Evolutionary conservation across 2,797 vertebrate species (phyloP), one percentile per base, ranked within the genome.

Genomic region (Cryptoprocta ferox): DNA sequence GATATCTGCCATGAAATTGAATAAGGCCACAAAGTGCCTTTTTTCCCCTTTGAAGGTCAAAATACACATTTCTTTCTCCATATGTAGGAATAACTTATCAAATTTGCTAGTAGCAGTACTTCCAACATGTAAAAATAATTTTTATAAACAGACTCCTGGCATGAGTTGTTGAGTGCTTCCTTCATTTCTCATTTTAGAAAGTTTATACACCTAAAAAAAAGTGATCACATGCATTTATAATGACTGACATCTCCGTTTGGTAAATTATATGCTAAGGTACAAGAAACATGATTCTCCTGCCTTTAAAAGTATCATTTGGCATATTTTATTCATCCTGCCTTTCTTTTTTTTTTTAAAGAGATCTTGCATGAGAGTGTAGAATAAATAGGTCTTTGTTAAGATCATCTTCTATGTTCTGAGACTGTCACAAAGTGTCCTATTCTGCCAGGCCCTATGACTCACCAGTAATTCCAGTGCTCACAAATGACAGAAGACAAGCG

Each of bases 361-460:
- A 45, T 91, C 59, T 70, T 80, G 32, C 76, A 75, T 76, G 19
- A 35, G 63, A 80, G 15, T 85, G 95, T 56, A 45, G 82, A 91
- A 97, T 82, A 94, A 96, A 85, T 65, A 91, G n/a, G 32, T 42
- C 93, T 79, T 95, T 93, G 66, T 95, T 32, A 56, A 85, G 32
- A 84, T 82, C 42, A 32, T 68, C 42, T 63, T 66, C 87, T 90
- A n/a, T 83, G 90, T 73, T 95, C 73, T 65, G 86, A 81, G 71
- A 30, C 76, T 65, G 26, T 81, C 59, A 88, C 88, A 59, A 24
- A 94, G 18, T 37, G 73, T 93, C 73, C 94, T 61, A 3, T 50
- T 59, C 63, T 24, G 39, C 68, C n/a, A 70, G 85, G 73, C 45
- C 66, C n/a, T 42, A 1, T 97, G 95, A 96, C 91, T 98, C 88